Evolutionary conservation across 2,888 invertebrate genomes (phyloP).

Genomic region (Theristus sp.): DNA sequence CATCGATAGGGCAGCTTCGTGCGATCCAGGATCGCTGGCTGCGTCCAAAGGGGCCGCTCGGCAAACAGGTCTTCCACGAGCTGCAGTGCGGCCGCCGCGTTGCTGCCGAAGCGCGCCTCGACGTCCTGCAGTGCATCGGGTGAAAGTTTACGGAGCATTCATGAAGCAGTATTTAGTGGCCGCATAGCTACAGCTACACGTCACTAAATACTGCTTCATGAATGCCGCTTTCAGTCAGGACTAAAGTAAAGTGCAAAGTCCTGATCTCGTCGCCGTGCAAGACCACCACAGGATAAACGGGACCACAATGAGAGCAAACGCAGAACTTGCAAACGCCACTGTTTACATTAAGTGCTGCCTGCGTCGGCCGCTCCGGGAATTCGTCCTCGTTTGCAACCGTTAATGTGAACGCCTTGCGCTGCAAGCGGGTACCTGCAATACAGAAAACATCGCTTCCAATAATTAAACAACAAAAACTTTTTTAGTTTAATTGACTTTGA

Average conservation of each 20-base stretch:
- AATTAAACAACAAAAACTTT: background rate
- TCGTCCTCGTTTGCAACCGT: slow-evolving; percentile 17
- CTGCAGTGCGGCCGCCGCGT: background rate
- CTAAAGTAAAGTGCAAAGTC: too few species aligned
- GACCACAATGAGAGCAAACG: background rate
- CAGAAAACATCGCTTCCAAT: background rate
- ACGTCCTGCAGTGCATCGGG: slow-evolving; percentile 11
- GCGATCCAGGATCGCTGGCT: slow-evolving; percentile 45
- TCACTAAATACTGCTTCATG: too few species aligned
- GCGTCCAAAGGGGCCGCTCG: slow-evolving; percentile 72
- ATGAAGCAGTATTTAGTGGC: too few species aligned
- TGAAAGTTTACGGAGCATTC: too few species aligned
- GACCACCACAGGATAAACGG: too few species aligned
- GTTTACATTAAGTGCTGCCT: slow-evolving; percentile 13
- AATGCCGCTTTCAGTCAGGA: too few species aligned
- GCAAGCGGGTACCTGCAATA: slow-evolving; percentile 10
- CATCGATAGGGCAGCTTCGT: slow-evolving; percentile 19
- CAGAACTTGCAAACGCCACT: background rate
- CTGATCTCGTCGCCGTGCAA: too few species aligned
- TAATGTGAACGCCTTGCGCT: slow-evolving; percentile 20
- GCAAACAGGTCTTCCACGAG: slow-evolving; percentile 49
- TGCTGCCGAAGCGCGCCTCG: slow-evolving; percentile 3
- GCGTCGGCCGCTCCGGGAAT: slow-evolving; percentile 17
- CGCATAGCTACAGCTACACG: too few species aligned
- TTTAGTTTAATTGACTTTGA: too few species aligned